Conservation (phyloP, 2,113 vertebrate genomes). For the Dryoscopus gambensis region DNA sequence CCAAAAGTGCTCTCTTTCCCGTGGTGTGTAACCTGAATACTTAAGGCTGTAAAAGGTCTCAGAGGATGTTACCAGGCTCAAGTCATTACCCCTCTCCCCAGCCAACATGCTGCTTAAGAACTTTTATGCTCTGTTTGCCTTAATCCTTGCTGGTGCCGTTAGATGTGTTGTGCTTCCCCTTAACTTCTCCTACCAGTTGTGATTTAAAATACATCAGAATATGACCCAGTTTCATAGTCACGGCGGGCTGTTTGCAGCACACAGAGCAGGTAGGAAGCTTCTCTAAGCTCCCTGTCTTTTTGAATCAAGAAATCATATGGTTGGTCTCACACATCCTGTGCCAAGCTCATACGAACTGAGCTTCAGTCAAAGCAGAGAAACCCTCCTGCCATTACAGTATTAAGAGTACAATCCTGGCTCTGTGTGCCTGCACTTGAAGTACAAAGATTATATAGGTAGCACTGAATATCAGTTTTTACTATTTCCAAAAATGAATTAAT, state of each 20-base stretch:
- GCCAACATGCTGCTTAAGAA: slow-evolving; percentile 28
- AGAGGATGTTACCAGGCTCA: not conserved
- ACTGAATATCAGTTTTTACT: not conserved
- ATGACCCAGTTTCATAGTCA: not conserved
- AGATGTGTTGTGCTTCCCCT: not conserved
- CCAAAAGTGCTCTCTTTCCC: not conserved
- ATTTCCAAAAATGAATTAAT: not conserved
- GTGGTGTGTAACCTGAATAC: not conserved
- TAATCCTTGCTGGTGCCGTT: not conserved
- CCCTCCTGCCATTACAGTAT: not conserved
- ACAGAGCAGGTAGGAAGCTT: not conserved
- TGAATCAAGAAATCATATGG: not conserved
- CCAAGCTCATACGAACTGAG: not conserved
- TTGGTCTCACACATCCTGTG: not conserved
- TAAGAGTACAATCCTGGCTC: not conserved
- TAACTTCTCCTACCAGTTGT: not conserved
- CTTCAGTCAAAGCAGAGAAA: not conserved
- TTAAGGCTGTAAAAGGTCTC: not conserved
- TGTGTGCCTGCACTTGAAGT: not conserved
- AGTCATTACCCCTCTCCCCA: not conserved
- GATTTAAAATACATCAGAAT: not conserved
- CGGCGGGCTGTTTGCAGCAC: not conserved
- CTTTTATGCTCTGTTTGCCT: slow-evolving; percentile 49
- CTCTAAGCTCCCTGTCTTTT: not conserved
- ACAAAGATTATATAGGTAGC: not conserved